Percentiles rank a stretch among this genome's conserved stretches.
phyloP scores from a whole-genome alignment of 2,888 invertebrate species.

The Altica lythri region DNA sequence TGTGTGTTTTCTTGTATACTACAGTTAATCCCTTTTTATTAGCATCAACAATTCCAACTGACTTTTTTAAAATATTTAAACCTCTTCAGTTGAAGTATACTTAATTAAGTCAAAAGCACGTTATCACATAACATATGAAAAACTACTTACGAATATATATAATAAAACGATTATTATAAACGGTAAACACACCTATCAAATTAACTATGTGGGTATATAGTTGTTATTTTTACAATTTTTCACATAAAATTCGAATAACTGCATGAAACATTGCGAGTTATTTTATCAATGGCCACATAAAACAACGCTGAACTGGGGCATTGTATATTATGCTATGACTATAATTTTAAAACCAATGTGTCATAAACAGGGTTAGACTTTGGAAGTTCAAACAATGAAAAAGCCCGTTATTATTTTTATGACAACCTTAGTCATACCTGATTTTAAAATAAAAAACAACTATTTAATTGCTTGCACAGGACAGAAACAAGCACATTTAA shows the following conservation, averaged over 20 bases:
- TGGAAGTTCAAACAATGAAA: neutral
- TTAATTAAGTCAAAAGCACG: too few species aligned
- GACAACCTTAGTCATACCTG: neutral
- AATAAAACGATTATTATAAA: too few species aligned
- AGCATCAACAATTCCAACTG: too few species aligned
- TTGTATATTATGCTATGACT: constrained; percentile 3
- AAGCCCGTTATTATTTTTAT: constrained; percentile 1
- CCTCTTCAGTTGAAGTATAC: too few species aligned
- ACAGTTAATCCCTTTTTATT: too few species aligned
- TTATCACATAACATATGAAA: too few species aligned
- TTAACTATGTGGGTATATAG: constrained; percentile 3
- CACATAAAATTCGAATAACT: constrained; percentile 19
- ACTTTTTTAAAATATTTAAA: too few species aligned
- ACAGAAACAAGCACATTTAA: too few species aligned
- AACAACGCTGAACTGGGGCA: constrained; percentile 13
- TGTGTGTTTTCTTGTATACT: too few species aligned
- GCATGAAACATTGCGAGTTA: constrained; percentile 13
- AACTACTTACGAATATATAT: too few species aligned
- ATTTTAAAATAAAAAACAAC: neutral
- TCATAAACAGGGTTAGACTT: neutral
- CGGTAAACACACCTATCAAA: constrained; percentile 12
- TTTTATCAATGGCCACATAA: constrained; percentile 20
- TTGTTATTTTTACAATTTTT: constrained; percentile 8
- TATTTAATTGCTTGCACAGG: too few species aligned
- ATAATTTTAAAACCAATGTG: constrained; percentile 3